Base-by-base conservation (phyloP, 2,113 vertebrate genomes). In the Seriola aureovittata region DNA sequence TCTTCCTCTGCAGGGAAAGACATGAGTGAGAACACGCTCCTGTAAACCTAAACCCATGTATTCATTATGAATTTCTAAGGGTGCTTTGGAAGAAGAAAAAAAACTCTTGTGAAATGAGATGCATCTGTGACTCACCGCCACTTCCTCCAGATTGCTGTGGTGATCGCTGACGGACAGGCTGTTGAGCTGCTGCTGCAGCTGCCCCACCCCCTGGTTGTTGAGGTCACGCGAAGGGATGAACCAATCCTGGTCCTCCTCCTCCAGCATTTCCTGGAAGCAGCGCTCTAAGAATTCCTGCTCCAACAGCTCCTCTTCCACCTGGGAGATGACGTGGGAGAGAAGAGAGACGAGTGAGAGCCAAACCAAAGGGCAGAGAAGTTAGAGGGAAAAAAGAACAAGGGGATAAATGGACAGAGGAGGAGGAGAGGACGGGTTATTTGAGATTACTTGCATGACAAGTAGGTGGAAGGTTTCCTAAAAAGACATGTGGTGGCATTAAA, bases 181-280 rank as follows among this genome's bases (percentile, higher is more conserved):
- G 54, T 97, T 96, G 75, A 98, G 96, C 95, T 99, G 98, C 90
- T 98, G 97, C 92, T 98, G 98, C 90, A 98, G 94, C 92, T 97
- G 97, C 59, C 96, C 97, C 76, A 97, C 81, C 9, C 96, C 96
- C 91, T 97, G 96, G 54, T 97, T 97, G 60, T 97, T 97, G 57
- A 99, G 96, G 92, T 99, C 98, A 5, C 98, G 95, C 0, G 97
- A 96, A 0, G 98, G 98, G 81, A 99, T 99, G 94, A 99, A 99
- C 98, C 98, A 99, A 69, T 99, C 98, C 94, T 96, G 95, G 84
- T 99, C 98, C 77, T 99, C 98, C 76, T 99, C 98, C 62, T 99
- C 98, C 91, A 99, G 92, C 98, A 99, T 99, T 94, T 99, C 97
- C 93, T 99, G 98, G 95, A 99, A 98, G 92, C 98, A 99, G 64